These are phyloP conservation scores for Cygnus atratus DNA, from an alignment of 2,113 vertebrate species.

Conservation along the genomic window DNA sequence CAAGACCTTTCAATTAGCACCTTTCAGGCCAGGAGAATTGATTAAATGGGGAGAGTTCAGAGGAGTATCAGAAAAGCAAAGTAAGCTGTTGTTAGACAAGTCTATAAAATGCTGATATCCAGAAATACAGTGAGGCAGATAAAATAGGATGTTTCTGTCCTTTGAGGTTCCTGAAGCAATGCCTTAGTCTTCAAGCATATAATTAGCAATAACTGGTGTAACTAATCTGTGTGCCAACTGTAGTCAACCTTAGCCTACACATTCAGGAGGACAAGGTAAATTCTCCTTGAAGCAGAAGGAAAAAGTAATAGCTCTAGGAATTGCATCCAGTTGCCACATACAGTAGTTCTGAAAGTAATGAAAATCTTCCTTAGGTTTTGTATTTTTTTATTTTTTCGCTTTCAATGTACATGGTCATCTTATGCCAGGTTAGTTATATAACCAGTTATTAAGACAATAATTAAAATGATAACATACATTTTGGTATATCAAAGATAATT, in stretches of 20 bases:
- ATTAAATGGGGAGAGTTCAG: neutral
- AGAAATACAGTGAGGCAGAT: neutral
- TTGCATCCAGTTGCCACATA: neutral
- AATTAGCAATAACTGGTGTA: neutral
- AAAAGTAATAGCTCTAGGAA: neutral
- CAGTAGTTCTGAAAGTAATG: neutral
- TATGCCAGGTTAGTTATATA: neutral
- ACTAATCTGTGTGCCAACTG: neutral
- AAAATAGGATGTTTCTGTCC: neutral
- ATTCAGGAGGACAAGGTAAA: neutral
- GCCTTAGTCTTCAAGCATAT: neutral
- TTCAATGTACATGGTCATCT: neutral
- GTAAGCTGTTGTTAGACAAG: neutral
- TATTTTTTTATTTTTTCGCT: too few relatives aligned
- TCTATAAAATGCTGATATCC: neutral
- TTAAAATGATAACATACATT: neutral
- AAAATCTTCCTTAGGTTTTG: neutral
- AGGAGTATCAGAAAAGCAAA: neutral
- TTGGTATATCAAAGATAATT: neutral
- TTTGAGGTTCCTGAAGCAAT: neutral
- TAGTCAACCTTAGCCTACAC: neutral
- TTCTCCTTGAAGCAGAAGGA: neutral
- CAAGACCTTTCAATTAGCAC: neutral
- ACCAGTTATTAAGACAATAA: neutral
- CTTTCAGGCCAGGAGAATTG: neutral